phyloP scores from a whole-genome alignment of 2,888 invertebrate genomes.

The Pharmacophagus antenor region DNA sequence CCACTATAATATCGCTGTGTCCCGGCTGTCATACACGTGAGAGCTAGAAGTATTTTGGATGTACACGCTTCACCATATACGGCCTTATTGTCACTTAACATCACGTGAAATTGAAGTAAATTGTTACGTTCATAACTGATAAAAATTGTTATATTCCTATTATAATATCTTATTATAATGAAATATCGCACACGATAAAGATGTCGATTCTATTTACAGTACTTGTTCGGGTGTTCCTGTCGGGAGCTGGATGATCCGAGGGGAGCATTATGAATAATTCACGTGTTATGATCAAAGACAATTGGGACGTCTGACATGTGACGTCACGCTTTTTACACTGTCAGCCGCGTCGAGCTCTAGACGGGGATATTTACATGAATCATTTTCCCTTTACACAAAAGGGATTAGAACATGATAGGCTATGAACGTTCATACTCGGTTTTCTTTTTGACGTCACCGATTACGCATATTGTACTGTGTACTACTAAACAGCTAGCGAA shows the following conservation, averaged over 20 bases:
- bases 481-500: too few relatives aligned
- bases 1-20: too few relatives aligned
- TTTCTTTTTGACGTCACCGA: conserved; percentile 2
- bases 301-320: conserved; percentile 57
- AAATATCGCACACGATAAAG: background rate
- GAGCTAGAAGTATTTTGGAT: too few relatives aligned
- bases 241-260: conserved; percentile 35
- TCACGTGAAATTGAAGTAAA: too few relatives aligned
- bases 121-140: too few relatives aligned
- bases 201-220: background rate
- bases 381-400: conserved; percentile 32
- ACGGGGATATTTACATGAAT: conserved; percentile 35
- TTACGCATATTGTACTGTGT: too few relatives aligned
- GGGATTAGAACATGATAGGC: conserved; percentile 25
- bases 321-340: conserved; percentile 54
- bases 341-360: conserved; percentile 37
- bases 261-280: conserved; percentile 59
- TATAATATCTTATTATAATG: too few relatives aligned
- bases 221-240: conserved; percentile 5
- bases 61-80: too few relatives aligned
- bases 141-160: too few relatives aligned
- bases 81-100: too few relatives aligned
- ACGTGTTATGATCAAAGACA: conserved; percentile 72
- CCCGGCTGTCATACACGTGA: too few relatives aligned
- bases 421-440: conserved; percentile 1